phyloP scores from a whole-genome alignment of 2,113 vertebrate genomes.

The Perognathus longimembris region DNA sequence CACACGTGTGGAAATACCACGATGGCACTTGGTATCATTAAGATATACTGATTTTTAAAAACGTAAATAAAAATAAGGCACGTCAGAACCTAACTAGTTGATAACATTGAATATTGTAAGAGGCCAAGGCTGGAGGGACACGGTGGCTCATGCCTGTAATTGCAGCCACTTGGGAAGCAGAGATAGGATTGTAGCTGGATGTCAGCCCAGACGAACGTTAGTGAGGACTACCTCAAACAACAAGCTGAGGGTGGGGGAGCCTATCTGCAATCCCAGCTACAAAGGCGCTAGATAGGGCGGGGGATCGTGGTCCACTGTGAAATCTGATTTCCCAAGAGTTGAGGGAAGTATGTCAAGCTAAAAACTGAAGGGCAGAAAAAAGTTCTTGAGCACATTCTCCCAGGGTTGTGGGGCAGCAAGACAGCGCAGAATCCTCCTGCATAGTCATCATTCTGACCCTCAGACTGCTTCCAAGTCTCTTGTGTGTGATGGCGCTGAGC shows the following conservation, averaged over 20 bases:
- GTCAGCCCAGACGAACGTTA: too few species aligned
- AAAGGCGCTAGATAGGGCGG: too few species aligned
- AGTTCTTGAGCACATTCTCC: constrained; percentile 31
- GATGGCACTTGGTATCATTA: too few species aligned
- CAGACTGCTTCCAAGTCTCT: neutral
- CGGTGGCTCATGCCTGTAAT: too few species aligned
- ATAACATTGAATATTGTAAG: neutral
- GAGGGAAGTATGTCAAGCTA: neutral
- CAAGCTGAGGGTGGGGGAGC: too few species aligned
- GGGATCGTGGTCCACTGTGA: neutral
- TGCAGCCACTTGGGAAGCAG: too few species aligned
- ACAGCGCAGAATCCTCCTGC: neutral
- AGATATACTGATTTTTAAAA: too few species aligned
- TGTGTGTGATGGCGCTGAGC: neutral
- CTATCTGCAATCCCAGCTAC: too few species aligned
- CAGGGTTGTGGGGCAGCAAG: neutral
- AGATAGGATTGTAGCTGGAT: too few species aligned
- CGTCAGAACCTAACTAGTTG: neutral
- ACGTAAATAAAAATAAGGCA: too few species aligned
- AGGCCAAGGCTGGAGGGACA: neutral
- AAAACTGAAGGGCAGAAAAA: neutral
- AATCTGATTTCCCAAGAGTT: constrained; percentile 10
- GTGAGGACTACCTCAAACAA: too few species aligned
- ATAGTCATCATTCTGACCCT: neutral
- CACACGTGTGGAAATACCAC: too few species aligned